Conservation (phyloP, 2,797 vertebrate genomes). For the Euphonia xanthogaster region DNA sequence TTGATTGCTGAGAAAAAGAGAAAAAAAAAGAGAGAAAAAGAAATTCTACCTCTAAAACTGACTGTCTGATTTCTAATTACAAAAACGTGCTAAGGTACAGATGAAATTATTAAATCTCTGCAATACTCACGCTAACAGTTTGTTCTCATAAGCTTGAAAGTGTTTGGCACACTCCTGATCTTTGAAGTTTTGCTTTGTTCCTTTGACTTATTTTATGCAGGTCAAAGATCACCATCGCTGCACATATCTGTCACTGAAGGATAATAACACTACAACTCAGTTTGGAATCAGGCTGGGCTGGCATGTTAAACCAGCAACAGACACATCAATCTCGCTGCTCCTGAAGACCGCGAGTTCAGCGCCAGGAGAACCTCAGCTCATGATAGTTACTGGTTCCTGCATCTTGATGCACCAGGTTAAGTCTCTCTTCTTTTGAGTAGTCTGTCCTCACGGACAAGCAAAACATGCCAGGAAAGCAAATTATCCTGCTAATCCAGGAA, state of each 20-base stretch:
- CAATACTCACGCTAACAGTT: not conserved
- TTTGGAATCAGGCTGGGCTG: not conserved
- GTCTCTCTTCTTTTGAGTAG: not conserved
- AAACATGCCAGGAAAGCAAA: constrained; percentile 53
- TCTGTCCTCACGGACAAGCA: constrained; percentile 1
- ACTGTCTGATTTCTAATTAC: constrained; percentile 29
- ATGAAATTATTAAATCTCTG: not conserved
- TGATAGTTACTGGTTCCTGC: not conserved
- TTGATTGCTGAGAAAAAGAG: not conserved
- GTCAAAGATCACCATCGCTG: constrained; percentile 59
- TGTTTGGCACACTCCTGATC: not conserved
- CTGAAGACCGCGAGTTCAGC: not conserved
- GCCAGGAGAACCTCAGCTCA: not conserved
- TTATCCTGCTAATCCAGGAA: constrained; percentile 23
- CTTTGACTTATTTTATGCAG: constrained; percentile 51
- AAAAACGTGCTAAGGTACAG: not conserved
- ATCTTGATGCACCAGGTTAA: constrained; percentile 3
- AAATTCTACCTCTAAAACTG: not conserved
- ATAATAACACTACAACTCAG: constrained; percentile 52
- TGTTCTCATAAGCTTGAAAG: constrained; percentile 45
- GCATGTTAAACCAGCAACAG: not conserved
- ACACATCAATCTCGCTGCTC: constrained; percentile 19
- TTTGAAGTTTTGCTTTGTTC: constrained; percentile 71
- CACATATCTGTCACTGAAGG: constrained; percentile 52
- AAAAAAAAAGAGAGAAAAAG: not conserved